These are phyloP conservation scores for Cepaea hortensis DNA, from an alignment of 2,888 invertebrate species.

Conservation along the genomic window DNA sequence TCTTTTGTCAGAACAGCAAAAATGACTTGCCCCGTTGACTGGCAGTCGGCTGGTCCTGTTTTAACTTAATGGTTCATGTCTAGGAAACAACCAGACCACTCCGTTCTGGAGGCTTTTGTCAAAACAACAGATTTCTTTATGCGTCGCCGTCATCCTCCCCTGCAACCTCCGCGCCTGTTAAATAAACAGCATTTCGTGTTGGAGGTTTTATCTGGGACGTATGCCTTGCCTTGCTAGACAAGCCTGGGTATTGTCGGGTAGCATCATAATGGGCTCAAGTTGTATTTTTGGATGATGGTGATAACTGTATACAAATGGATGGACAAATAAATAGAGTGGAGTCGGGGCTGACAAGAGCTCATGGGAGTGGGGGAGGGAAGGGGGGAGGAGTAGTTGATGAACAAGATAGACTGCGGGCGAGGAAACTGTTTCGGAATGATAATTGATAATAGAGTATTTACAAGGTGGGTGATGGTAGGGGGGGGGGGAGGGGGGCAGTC, in stretches of 20 bases:
- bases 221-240: background rate
- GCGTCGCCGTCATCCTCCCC: background rate
- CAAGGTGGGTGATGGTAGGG: background rate
- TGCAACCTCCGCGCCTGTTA: background rate
- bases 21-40: background rate
- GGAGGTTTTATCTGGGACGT: conserved; percentile 6
- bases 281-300: conserved; percentile 11
- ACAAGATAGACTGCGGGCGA: conserved; percentile 12
- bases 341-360: background rate
- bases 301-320: conserved; percentile 15
- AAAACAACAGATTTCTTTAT: conserved; percentile 28
- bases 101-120: background rate
- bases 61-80: background rate
- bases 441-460: background rate
- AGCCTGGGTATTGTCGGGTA: conserved; percentile 11
- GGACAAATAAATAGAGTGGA: conserved; percentile 17
- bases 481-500: background rate
- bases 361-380: background rate
- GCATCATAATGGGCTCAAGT: background rate
- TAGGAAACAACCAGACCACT: background rate
- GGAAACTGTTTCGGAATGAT: background rate
- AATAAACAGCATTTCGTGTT: conserved; percentile 24
- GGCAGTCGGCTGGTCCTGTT: background rate
- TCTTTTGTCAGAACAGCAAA: background rate
- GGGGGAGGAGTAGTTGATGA: background rate